These are phyloP conservation scores for Junonia oenone DNA, from an alignment of 2,888 invertebrate species.

Conservation along the genomic window DNA sequence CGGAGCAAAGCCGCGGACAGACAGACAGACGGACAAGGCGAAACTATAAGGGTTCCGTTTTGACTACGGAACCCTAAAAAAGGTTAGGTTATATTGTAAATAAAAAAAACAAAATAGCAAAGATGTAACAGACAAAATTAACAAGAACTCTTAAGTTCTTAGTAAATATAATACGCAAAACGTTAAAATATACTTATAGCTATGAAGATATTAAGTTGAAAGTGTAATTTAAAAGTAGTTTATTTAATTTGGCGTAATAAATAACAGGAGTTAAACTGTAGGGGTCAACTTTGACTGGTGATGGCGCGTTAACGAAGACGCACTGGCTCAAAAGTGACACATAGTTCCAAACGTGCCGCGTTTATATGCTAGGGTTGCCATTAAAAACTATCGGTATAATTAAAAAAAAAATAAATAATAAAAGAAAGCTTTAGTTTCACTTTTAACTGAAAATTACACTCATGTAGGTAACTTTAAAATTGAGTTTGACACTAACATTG, in stretches of 20 bases:
- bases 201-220: conserved; percentile 3
- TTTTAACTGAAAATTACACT: too few relatives aligned
- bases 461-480: too few relatives aligned
- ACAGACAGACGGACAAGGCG: too few relatives aligned
- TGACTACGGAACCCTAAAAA: too few relatives aligned
- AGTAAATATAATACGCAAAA: not conserved
- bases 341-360: conserved; percentile 19
- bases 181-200: not conserved
- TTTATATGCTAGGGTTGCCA: not conserved
- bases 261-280: conserved; percentile 13
- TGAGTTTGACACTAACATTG: too few relatives aligned
- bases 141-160: not conserved
- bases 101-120: too few relatives aligned
- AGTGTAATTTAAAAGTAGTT: conserved; percentile 11
- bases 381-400: not conserved
- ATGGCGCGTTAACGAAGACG: conserved; percentile 23
- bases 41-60: too few relatives aligned
- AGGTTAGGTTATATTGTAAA: too few relatives aligned
- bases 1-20: too few relatives aligned
- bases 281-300: conserved; percentile 17
- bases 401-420: not conserved
- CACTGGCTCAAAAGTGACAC: conserved; percentile 25
- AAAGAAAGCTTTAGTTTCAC: not conserved
- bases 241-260: conserved; percentile 14
- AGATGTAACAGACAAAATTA: not conserved